Evolutionary conservation across 2,797 vertebrate species (phyloP).

Genomic region (Trachurus trachurus): DNA sequence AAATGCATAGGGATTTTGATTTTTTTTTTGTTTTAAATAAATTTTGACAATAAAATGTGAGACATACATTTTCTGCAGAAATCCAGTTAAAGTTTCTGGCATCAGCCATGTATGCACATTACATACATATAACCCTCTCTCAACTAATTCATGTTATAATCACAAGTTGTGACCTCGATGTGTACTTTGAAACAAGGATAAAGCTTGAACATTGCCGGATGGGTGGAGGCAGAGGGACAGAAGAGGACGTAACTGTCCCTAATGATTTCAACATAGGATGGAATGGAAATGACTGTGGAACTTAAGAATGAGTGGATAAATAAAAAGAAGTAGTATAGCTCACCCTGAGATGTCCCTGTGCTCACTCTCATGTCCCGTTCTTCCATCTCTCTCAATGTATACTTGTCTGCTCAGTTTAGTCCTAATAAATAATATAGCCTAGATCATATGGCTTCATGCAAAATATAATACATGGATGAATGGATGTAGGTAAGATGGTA

Average conservation of each 20-base stretch:
- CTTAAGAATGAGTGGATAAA: conserved; percentile 52
- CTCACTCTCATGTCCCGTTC: conserved; percentile 50
- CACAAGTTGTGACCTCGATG: conserved; percentile 30
- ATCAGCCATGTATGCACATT: conserved; percentile 50
- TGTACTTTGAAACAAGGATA: conserved; percentile 11
- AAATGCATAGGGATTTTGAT: conserved; percentile 74
- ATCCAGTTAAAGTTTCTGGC: conserved; percentile 63
- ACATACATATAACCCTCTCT: conserved; percentile 39
- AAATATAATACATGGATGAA: conserved; percentile 53
- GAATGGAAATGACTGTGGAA: conserved; percentile 30
- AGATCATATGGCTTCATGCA: conserved; percentile 63
- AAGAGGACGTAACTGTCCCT: conserved; percentile 22
- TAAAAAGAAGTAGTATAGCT: conserved; percentile 69
- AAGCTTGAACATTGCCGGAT: conserved; percentile 13
- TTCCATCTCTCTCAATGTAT: conserved; percentile 49
- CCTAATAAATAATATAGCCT: conserved; percentile 59
- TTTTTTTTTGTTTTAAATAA: conserved; percentile 5
- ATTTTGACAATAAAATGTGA: conserved; percentile 30
- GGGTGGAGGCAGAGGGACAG: background rate
- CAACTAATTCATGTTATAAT: conserved; percentile 43
- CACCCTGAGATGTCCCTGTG: conserved; percentile 81
- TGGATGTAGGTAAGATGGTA: conserved; percentile 32
- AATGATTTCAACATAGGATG: conserved; percentile 38
- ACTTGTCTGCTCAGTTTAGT: conserved; percentile 48
- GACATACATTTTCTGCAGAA: conserved; percentile 38